Evolutionary conservation across 1,140 invertebrate species (phyloP).

Genomic region (Drosophila saltans): DNA sequence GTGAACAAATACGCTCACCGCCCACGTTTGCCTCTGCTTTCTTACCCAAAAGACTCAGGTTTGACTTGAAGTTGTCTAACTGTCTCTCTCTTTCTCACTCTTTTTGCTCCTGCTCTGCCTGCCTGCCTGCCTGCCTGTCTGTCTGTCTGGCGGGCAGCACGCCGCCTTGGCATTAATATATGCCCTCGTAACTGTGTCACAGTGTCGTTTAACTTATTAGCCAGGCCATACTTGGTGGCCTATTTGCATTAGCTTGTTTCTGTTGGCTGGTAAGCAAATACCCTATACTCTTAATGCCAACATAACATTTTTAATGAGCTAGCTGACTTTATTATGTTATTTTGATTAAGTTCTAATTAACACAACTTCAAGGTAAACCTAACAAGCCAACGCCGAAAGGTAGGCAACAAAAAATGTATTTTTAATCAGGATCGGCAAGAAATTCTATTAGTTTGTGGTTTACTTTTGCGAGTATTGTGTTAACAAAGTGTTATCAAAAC

Average conservation of each 20-base stretch:
- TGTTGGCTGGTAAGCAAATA: background rate
- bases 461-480: too few relatives aligned
- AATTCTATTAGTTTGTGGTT: too few relatives aligned
- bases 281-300: slow-evolving; percentile 7
- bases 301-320: slow-evolving; percentile 8
- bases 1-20: slow-evolving; percentile 73
- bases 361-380: background rate
- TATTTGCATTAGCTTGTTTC: slow-evolving; percentile 69
- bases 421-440: too few relatives aligned
- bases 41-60: slow-evolving; percentile 9
- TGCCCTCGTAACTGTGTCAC: slow-evolving; percentile 65
- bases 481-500: too few relatives aligned
- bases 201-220: slow-evolving; percentile 79
- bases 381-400: background rate
- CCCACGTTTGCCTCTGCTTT: background rate
- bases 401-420: background rate
- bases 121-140: background rate
- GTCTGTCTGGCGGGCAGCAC: slow-evolving; percentile 54
- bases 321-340: slow-evolving; percentile 3
- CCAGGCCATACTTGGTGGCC: slow-evolving; percentile 62
- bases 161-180: slow-evolving; percentile 76
- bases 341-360: slow-evolving; percentile 8
- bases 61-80: slow-evolving; percentile 20
- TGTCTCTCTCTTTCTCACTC: background rate
- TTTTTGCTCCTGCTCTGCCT: background rate